phyloP scores from a whole-genome alignment of 2,888 invertebrate species.

The Acanthopleura granulata region DNA sequence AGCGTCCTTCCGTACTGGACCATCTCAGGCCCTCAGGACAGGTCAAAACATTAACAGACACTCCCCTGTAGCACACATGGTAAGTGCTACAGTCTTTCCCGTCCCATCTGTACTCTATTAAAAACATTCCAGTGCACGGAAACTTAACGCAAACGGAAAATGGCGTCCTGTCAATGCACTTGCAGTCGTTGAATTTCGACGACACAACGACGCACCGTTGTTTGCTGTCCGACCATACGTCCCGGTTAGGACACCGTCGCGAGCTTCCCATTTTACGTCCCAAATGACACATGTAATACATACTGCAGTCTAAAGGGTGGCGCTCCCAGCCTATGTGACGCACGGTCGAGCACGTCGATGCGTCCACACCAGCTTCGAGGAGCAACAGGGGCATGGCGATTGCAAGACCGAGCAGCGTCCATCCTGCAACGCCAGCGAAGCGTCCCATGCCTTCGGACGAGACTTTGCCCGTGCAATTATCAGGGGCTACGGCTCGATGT shows the following conservation, averaged over 20 bases:
- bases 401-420: no score
- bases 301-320: not conserved
- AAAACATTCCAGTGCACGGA: constrained; percentile 1
- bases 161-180: not conserved
- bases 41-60: not conserved
- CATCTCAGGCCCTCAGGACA: not conserved
- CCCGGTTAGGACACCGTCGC: not conserved
- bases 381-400: no score
- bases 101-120: not conserved
- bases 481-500: no score
- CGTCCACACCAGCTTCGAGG: not conserved
- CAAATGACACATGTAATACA: constrained; percentile 7
- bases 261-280: not conserved
- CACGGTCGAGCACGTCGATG: not conserved
- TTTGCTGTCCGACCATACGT: not conserved
- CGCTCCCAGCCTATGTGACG: not conserved
- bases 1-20: not conserved
- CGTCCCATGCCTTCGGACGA: no score
- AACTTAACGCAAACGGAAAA: not conserved
- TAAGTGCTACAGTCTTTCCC: not conserved
- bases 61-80: not conserved
- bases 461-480: no score
- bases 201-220: not conserved
- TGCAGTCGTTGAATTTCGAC: constrained; percentile 4
- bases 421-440: no score